Base-by-base conservation (phyloP, 2,888 invertebrate genomes). In the Aporophyla lueneburgensis region DNA sequence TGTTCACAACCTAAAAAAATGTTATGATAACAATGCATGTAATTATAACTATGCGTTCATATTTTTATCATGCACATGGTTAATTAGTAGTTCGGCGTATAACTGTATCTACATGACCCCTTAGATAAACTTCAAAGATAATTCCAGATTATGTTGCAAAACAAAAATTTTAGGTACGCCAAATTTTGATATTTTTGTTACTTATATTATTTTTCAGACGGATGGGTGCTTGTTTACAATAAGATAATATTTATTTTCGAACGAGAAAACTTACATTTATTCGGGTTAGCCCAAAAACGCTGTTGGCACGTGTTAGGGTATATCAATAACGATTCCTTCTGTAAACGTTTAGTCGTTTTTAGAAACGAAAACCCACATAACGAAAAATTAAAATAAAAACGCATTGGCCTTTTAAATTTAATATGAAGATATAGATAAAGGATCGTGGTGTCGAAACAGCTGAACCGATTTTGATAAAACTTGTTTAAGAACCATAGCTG, bases 51-150 rank as follows among this genome's bases (percentile, higher is more conserved):
- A 27, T 19, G 21, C 27, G 14, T 70, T 21, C 19, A 43, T 74
- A 46, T 62, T 24, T 65, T 51, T 68, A 74, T 69, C 14, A 51
- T 21, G 2, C 24, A 5, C 16, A 12, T 62, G 27, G n/a, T 12
- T n/a, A 43, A 43, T n/a, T 12, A 21, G 5, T 33, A n/a, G n/a
- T 4, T 5, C 5, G 12, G 40, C 24, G 24, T 12, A 49, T 9
- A 33, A 19, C 46, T 4, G 21, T 59, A 12, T 19, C 16, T 33
- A 24, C 40, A 16, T 76, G 40, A 71, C 66, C 81, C 46, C 33
- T 21, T 9, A 5, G 56, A 80, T 71, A 59, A 77, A 93, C 94
- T 93, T 81, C 2, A 2, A 33, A 63, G 27, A 80, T 59, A 71
- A 33, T 5, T 62, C 6, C 12, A 53, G 27, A 67, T 66, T 66